Evolutionary conservation across 1,140 invertebrate species (phyloP).

Genomic region (Bombus breviceps): DNA sequence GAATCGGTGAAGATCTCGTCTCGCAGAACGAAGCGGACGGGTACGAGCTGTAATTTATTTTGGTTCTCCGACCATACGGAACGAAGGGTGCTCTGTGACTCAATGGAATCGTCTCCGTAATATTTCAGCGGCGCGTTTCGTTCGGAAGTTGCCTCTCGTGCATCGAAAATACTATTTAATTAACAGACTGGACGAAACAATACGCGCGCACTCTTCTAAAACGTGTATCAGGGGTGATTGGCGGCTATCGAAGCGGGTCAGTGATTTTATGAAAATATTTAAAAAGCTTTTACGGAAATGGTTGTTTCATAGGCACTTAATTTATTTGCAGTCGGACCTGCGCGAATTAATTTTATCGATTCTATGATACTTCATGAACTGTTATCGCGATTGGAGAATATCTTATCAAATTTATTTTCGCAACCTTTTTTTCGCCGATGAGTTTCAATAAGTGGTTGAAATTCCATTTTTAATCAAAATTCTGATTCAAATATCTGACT

Average conservation of each 20-base stretch:
- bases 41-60: slow-evolving; percentile 54
- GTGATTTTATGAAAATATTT: slow-evolving; percentile 12
- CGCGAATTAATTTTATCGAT: neutral
- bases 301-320: neutral
- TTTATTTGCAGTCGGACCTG: neutral
- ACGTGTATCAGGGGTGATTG: neutral
- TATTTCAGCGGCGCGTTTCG: neutral
- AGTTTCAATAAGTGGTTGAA: too few species aligned
- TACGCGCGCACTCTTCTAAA: neutral
- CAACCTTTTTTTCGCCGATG: neutral
- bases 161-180: slow-evolving; percentile 29
- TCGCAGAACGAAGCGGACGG: slow-evolving; percentile 15
- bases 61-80: slow-evolving; percentile 7
- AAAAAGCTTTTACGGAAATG: neutral
- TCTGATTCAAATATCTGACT: neutral
- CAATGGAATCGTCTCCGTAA: slow-evolving; percentile 29
- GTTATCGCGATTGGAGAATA: too few species aligned
- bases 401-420: neutral
- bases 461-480: neutral
- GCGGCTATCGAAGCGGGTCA: neutral
- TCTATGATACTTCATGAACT: too few species aligned
- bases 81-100: slow-evolving; percentile 8
- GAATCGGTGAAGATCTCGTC: slow-evolving; percentile 26
- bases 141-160: slow-evolving; percentile 15
- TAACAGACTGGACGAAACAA: slow-evolving; percentile 28